These are phyloP conservation scores for Eriocheir sinensis DNA, from an alignment of 1,140 invertebrate species.

Conservation along the genomic window DNA sequence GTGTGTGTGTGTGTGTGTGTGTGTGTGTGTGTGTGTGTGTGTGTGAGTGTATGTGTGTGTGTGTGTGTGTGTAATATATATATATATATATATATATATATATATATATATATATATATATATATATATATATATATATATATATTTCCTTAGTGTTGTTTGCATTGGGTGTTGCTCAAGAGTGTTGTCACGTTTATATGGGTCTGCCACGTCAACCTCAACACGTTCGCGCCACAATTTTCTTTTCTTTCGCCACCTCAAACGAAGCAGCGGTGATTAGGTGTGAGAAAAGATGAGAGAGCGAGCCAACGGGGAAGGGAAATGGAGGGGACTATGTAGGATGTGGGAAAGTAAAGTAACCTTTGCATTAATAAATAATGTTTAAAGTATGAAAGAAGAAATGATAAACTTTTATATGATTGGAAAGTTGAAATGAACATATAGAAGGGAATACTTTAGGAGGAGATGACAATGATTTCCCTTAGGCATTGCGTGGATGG, in stretches of 20 bases:
- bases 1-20: background rate
- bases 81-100: constrained; percentile 28
- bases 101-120: constrained; percentile 28
- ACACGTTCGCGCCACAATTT: background rate
- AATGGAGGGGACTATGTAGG: background rate
- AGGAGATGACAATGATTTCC: no score
- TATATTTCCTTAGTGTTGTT: background rate
- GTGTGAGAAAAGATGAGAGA: constrained; percentile 31
- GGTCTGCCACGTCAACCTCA: constrained; percentile 32
- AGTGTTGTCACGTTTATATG: background rate
- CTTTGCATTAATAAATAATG: no score
- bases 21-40: constrained; percentile 22
- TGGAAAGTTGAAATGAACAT: no score
- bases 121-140: background rate
- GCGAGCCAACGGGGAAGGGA: background rate
- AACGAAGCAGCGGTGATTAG: constrained; percentile 34
- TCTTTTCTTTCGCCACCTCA: constrained; percentile 55
- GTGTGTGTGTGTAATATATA: background rate
- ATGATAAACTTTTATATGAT: no score
- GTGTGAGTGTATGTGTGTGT: constrained; percentile 21
- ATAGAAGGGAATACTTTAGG: no score
- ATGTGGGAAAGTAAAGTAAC: background rate
- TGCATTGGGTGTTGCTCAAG: background rate
- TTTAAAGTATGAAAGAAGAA: no score
- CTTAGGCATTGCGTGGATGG: no score